A percentile compares a stretch with the other conserved stretches of the same genome.
phyloP scores from a whole-genome alignment of 1,140 invertebrate genomes.

The Portunus trituberculatus region DNA sequence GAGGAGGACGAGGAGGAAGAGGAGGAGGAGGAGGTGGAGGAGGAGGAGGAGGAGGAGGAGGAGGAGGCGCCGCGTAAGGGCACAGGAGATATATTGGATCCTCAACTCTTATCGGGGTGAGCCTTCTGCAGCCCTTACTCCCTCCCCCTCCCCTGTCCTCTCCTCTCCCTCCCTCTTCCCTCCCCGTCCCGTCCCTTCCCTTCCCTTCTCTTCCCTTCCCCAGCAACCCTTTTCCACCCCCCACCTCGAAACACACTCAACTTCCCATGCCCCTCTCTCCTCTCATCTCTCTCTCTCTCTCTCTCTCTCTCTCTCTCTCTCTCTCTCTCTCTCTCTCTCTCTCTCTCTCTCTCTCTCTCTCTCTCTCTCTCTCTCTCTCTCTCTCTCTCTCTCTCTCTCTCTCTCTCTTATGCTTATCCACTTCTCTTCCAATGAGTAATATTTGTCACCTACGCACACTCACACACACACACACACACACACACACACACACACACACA shows the following conservation, averaged over 20 bases:
- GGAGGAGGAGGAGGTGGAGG: not conserved
- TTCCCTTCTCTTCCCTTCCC: not conserved
- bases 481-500: not conserved
- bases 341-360: no score
- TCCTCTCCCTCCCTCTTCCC: not conserved
- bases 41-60: not conserved
- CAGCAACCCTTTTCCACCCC: not conserved
- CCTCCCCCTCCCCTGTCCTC: not conserved
- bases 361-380: no score
- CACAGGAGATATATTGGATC: conserved; percentile 16
- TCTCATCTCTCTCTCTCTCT: no score
- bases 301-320: no score
- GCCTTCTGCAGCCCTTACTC: not conserved
- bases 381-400: not conserved
- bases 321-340: no score
- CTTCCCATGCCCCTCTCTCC: no score
- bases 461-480: not conserved
- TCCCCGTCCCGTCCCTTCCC: not conserved
- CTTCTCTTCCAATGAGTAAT: no score
- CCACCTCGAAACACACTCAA: not conserved
- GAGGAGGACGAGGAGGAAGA: not conserved
- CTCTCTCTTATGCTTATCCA: no score
- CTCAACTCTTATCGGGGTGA: conserved; percentile 10
- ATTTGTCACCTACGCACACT: not conserved
- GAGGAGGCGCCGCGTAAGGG: conserved; percentile 1